A percentile compares a stretch with the other conserved stretches of the same genome.
Conservation (phyloP, 2,113 vertebrate genomes). For the Crotalus horridus region DNA sequence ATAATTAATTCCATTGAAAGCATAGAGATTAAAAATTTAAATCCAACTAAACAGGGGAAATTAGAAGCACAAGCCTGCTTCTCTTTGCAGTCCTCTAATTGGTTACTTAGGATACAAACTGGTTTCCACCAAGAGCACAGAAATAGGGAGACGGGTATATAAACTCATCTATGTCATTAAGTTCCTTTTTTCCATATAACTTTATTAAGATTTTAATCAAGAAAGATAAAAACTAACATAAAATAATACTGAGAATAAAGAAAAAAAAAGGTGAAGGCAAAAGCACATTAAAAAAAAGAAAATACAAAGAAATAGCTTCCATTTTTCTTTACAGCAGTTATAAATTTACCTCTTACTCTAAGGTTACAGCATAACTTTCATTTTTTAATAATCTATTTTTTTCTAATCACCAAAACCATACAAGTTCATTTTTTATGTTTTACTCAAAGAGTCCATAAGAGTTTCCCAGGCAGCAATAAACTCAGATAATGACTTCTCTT, state of each 20-base stretch:
- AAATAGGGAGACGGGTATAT: background rate
- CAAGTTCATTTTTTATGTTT: background rate
- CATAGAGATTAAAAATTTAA: slow-evolving; percentile 46
- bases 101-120: background rate
- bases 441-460: background rate
- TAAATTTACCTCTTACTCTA: background rate
- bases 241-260: background rate
- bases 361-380: background rate
- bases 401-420: background rate
- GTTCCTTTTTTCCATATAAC: background rate
- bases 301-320: background rate
- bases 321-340: background rate
- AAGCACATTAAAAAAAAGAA: background rate
- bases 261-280: background rate
- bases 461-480: background rate
- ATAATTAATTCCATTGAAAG: slow-evolving; percentile 30
- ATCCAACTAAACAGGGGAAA: slow-evolving; percentile 13
- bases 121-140: background rate
- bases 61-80: background rate
- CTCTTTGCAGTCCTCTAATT: slow-evolving; percentile 8
- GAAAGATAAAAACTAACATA: background rate
- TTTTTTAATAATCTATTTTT: background rate
- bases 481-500: background rate
- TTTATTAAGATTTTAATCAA: background rate
- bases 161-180: too few relatives aligned